phyloP scores from a whole-genome alignment of 2,113 vertebrate species.

The Pteruthius melanotis region DNA sequence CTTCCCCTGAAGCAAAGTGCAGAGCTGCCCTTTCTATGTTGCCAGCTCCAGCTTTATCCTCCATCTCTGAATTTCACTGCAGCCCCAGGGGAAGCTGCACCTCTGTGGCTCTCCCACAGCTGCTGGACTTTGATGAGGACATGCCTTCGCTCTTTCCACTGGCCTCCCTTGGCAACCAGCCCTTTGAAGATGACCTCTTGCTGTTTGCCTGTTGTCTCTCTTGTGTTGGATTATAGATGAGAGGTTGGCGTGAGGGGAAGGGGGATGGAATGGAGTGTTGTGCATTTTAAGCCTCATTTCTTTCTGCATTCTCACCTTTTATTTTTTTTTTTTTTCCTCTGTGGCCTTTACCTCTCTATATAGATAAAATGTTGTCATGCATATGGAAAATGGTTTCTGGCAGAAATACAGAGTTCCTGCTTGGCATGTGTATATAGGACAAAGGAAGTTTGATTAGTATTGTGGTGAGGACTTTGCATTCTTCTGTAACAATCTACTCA shows the following conservation, averaged over 20 bases:
- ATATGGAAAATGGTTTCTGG: background rate
- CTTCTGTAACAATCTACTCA: background rate
- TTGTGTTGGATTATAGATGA: slow-evolving; percentile 80
- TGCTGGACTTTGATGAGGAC: slow-evolving; percentile 85
- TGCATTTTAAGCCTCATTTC: slow-evolving; percentile 62
- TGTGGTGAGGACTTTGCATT: background rate
- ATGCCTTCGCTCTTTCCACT: slow-evolving; percentile 80
- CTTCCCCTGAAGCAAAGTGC: background rate
- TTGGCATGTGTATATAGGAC: background rate
- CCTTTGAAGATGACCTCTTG: slow-evolving; percentile 86
- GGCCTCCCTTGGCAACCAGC: slow-evolving; percentile 87
- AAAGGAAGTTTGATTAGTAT: background rate
- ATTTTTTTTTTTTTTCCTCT: background rate
- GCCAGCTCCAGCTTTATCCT: slow-evolving; percentile 53
- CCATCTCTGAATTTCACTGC: slow-evolving; percentile 64
- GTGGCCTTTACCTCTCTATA: background rate
- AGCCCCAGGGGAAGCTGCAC: slow-evolving; percentile 65
- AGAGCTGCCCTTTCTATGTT: background rate
- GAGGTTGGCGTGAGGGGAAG: slow-evolving; percentile 66
- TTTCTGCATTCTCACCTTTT: slow-evolving; percentile 41
- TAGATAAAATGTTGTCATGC: background rate
- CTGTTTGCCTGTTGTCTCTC: slow-evolving; percentile 85
- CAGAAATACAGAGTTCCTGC: background rate
- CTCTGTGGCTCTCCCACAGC: slow-evolving; percentile 75
- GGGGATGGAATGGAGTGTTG: slow-evolving; percentile 58